Conservation (phyloP, 2,888 invertebrate species). For the Lasioglossum malachurum region DNA sequence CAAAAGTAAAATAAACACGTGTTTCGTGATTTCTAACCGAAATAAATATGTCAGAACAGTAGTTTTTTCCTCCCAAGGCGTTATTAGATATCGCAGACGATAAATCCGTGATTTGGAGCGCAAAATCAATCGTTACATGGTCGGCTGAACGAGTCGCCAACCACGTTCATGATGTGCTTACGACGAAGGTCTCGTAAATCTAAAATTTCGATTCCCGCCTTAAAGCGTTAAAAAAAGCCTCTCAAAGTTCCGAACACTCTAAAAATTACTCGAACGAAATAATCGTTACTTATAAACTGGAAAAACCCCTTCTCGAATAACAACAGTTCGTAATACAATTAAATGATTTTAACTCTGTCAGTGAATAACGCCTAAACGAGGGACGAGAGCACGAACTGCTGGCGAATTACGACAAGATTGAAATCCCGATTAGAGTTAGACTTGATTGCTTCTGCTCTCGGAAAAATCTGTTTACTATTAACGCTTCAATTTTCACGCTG, state of each 20-base stretch:
- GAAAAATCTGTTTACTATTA: conserved; percentile 6
- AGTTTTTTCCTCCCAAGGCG: neutral
- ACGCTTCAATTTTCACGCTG: neutral
- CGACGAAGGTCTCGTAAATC: neutral
- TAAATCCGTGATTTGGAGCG: conserved; percentile 17
- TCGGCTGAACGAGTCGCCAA: conserved; percentile 4
- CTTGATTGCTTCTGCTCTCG: neutral
- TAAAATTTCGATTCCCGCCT: neutral
- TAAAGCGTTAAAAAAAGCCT: neutral
- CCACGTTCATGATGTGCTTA: neutral
- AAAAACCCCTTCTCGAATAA: neutral
- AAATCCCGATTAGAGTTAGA: neutral
- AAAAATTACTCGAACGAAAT: neutral
- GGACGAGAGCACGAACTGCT: neutral
- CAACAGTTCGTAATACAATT: neutral
- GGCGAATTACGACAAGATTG: neutral
- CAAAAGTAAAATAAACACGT: too few species aligned
- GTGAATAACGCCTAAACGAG: neutral
- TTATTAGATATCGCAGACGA: conserved; percentile 3
- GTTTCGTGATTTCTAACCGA: neutral
- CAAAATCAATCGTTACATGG: conserved; percentile 18
- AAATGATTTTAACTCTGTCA: neutral
- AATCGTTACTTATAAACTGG: neutral
- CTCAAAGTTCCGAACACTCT: neutral
- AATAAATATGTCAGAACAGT: neutral